phyloP scores from a whole-genome alignment of 2,888 invertebrate species.

The Leucophenga maculata region DNA sequence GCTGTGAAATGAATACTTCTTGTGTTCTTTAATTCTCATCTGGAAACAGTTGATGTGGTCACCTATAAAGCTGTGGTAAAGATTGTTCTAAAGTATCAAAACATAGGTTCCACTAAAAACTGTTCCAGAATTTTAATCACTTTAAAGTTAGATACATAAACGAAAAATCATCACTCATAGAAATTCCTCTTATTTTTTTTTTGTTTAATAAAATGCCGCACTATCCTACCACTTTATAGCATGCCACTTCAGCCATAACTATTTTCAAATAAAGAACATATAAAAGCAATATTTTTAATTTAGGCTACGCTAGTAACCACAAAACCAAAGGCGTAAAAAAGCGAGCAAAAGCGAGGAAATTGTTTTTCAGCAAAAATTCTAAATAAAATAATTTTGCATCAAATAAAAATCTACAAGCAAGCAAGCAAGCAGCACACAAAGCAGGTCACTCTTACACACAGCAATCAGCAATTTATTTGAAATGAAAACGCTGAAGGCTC shows the following conservation, averaged over 20 bases:
- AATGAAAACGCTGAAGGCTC: not conserved
- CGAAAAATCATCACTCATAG: not conserved
- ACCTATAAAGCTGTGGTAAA: too few species aligned
- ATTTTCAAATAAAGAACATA: not conserved
- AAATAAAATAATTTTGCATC: too few species aligned
- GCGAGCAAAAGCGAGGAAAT: not conserved
- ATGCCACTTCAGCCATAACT: not conserved
- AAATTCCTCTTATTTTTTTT: not conserved
- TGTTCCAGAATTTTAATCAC: too few species aligned
- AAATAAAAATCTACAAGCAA: not conserved
- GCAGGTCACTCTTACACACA: not conserved
- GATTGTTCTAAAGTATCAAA: too few species aligned
- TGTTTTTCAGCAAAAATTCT: not conserved
- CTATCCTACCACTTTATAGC: not conserved
- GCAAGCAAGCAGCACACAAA: not conserved
- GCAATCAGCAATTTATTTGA: not conserved
- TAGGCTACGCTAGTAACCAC: conserved; percentile 2
- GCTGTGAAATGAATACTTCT: too few species aligned
- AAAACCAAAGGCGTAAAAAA: not conserved
- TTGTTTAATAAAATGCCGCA: not conserved
- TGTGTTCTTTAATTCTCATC: too few species aligned
- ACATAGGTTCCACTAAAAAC: too few species aligned
- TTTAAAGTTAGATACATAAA: not conserved
- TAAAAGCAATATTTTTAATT: conserved; percentile 3
- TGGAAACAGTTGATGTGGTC: too few species aligned